Evolutionary conservation across 2,888 invertebrate species (phyloP), one percentile per base, ranked within the genome.

Genomic region (Teleogryllus oceanicus): DNA sequence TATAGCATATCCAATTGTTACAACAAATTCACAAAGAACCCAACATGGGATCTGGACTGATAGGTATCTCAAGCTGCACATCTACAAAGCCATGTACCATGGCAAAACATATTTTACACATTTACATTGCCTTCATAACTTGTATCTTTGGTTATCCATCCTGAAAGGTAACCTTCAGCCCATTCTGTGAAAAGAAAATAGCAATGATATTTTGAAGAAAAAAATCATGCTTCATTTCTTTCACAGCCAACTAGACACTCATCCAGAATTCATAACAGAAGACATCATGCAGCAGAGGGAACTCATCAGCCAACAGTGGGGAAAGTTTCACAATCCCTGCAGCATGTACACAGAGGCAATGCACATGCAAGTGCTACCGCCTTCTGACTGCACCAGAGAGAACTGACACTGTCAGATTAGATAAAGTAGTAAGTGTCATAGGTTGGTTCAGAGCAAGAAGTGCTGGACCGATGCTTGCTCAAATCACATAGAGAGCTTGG

Each of bases 341-440:
- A 62, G 13, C 62, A 16, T 62, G 16, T 24, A 5, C 74, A 20
- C 49, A 74, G 74, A 49, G 10, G 37, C 49, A 78, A 50, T 0
- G 49, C 20, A 81, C 79, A 75, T 79, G 76, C 80, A 74, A 20
- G 21, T 77, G 76, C 49, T 50, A 3, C 16, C 12, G 12, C 62
- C n/a, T 16, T 62, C 62, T 62, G 4, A 62, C n/a, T 62, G 13
- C 62, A 11, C 11, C 24, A 11, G 78, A 74, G 49, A 78, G 16
- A 49, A n/a, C 21, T 50, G 37, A 16, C 21, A 49, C n/a, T 11
- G 11, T 50, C 80, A 77, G 77, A 78, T 81, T 80, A 92, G 84
- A 92, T 92, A 85, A 91, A 92, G 84, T 92, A 90, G 85, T 91
- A 92, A 86, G 92, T 92, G 85, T 92, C 91, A 84, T 92, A 92